phyloP scores from a whole-genome alignment of 2,888 invertebrate species.

The Synanthedon tipuliformis region DNA sequence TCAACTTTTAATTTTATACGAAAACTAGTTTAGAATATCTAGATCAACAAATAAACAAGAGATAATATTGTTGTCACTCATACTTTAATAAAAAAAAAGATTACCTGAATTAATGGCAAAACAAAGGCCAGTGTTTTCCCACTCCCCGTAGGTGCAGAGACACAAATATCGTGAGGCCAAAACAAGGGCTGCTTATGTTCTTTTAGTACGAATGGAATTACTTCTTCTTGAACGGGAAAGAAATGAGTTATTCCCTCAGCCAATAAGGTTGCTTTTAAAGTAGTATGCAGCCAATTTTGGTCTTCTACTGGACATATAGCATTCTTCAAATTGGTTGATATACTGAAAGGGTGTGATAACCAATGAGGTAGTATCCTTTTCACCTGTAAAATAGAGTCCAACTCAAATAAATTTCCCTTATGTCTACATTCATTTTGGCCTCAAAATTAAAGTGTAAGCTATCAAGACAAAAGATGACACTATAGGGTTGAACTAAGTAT shows the following conservation, averaged over 20 bases:
- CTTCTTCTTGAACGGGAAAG: constrained; percentile 87
- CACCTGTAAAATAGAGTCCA: constrained; percentile 52
- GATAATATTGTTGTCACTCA: neutral
- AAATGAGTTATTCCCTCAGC: constrained; percentile 79
- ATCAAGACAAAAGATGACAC: no score
- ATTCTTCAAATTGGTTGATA: constrained; percentile 78
- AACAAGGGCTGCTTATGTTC: constrained; percentile 70
- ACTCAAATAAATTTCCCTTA: no score
- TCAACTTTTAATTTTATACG: no score
- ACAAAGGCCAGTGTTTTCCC: constrained; percentile 97
- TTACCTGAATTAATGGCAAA: constrained; percentile 86
- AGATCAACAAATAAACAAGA: no score
- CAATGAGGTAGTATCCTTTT: constrained; percentile 87
- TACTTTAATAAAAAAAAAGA: neutral
- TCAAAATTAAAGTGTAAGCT: no score
- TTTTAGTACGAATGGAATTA: constrained; percentile 81
- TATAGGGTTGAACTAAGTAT: no score
- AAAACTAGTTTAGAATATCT: no score
- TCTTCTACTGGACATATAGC: constrained; percentile 65
- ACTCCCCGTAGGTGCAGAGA: constrained; percentile 97
- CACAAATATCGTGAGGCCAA: constrained; percentile 91
- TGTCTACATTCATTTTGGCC: no score
- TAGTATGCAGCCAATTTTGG: constrained; percentile 72
- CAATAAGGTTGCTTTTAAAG: constrained; percentile 72
- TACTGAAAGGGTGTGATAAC: constrained; percentile 83